phyloP scores from a whole-genome alignment of 2,797 vertebrate genomes.

The Melopsittacus undulatus region DNA sequence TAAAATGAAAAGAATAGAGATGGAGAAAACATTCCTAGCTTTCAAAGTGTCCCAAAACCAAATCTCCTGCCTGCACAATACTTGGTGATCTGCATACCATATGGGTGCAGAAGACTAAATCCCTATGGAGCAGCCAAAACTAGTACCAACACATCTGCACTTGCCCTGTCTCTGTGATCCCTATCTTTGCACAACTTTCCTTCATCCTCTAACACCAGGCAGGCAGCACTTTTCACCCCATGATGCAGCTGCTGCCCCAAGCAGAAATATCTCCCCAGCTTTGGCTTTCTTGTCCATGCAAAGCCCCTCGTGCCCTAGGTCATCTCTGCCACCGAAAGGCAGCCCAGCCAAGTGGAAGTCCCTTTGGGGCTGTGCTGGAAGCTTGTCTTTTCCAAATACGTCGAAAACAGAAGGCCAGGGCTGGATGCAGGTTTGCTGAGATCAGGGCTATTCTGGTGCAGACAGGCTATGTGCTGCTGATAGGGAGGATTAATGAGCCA shows the following conservation, averaged over 20 bases:
- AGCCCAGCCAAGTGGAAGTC: conserved; percentile 46
- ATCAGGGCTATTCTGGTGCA: conserved; percentile 91
- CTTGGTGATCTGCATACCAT: neutral
- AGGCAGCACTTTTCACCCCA: neutral
- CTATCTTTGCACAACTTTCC: neutral
- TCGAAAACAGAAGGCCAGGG: conserved; percentile 75
- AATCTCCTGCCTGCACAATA: neutral
- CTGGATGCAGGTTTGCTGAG: conserved; percentile 81
- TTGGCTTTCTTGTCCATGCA: neutral
- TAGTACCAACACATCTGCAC: neutral
- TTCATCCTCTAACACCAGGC: neutral
- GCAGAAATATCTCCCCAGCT: neutral
- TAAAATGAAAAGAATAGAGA: neutral
- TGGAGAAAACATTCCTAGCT: neutral
- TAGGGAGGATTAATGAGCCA: conserved; percentile 89
- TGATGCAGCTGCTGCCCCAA: neutral
- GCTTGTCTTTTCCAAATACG: conserved; percentile 85
- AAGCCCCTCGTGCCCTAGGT: neutral
- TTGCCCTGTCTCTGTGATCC: rapidly evolving
- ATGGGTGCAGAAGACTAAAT: neutral
- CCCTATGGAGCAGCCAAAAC: neutral
- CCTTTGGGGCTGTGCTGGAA: conserved; percentile 42
- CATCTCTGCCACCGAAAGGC: neutral
- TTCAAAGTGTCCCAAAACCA: neutral
- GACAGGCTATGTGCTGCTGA: conserved; percentile 81